phyloP scores from a whole-genome alignment of 2,113 vertebrate species.

The Euleptes europaea region DNA sequence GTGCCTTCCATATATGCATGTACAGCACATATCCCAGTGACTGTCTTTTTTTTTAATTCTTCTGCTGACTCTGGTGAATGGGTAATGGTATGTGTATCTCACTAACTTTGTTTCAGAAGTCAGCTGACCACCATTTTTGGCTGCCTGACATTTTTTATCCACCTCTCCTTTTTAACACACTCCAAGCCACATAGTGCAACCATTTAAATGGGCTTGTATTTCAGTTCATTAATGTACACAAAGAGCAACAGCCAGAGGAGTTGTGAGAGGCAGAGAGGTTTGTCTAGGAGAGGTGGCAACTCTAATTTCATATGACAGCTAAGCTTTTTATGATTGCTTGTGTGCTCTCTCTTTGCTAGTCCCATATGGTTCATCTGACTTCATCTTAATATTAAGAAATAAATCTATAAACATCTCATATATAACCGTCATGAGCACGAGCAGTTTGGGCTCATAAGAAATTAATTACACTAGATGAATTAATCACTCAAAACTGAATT shows the following conservation, averaged over 20 bases:
- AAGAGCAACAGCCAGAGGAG: not conserved
- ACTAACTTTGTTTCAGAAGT: not conserved
- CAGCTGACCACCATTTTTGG: not conserved
- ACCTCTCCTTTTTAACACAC: not conserved
- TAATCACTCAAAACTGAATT: slow-evolving; percentile 27
- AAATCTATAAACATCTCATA: slow-evolving; percentile 63
- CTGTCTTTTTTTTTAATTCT: not conserved
- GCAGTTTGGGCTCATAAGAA: slow-evolving; percentile 36
- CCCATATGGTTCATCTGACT: slow-evolving; percentile 62
- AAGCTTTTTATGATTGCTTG: slow-evolving; percentile 47
- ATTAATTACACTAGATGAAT: slow-evolving; percentile 51
- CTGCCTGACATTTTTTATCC: not conserved
- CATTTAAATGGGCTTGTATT: not conserved
- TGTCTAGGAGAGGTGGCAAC: not conserved
- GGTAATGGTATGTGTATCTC: not conserved
- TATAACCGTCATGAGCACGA: slow-evolving; percentile 57
- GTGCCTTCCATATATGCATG: slow-evolving; percentile 12
- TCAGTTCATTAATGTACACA: not conserved
- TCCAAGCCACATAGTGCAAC: not conserved
- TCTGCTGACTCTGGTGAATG: not conserved
- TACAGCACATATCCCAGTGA: slow-evolving; percentile 14
- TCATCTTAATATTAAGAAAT: slow-evolving; percentile 58
- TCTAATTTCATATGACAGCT: slow-evolving; percentile 23
- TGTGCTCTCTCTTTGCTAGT: slow-evolving; percentile 58
- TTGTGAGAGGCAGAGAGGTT: not conserved